Percentiles rank a stretch among this genome's conserved stretches.
Conservation (phyloP, 2,888 invertebrate species). For the Actias luna region DNA sequence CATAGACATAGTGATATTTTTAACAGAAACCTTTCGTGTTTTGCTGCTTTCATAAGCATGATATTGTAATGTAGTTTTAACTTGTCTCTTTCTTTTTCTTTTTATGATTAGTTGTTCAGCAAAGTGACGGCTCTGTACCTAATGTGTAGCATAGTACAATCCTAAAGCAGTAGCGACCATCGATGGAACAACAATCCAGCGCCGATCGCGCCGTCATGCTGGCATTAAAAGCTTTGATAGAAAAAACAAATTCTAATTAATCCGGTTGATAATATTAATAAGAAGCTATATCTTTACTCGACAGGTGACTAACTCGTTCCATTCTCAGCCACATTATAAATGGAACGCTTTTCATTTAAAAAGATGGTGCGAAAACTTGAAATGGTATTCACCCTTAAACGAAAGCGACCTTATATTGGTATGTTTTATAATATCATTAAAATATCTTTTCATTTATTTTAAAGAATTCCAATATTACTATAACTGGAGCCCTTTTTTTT, state of each 20-base stretch:
- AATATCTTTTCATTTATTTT: too few relatives aligned
- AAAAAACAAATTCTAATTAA: neutral
- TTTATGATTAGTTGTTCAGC: too few relatives aligned
- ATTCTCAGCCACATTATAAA: slow-evolving; percentile 82
- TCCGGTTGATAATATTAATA: neutral
- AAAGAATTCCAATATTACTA: neutral
- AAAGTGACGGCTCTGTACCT: too few relatives aligned
- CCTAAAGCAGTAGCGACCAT: too few relatives aligned
- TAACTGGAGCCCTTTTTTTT: neutral
- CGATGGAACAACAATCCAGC: too few relatives aligned
- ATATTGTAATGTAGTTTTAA: too few relatives aligned
- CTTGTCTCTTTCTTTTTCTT: too few relatives aligned
- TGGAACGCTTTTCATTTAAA: slow-evolving; percentile 90
- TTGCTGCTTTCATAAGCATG: too few relatives aligned
- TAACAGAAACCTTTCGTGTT: neutral
- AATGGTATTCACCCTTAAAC: slow-evolving; percentile 79
- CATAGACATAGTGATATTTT: neutral
- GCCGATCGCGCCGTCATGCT: too few relatives aligned
- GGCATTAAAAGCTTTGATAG: neutral
- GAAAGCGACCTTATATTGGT: slow-evolving; percentile 50
- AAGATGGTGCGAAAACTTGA: slow-evolving; percentile 85
- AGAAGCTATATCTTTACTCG: neutral
- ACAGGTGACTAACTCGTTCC: slow-evolving; percentile 60
- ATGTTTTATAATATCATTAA: slow-evolving; percentile 17
- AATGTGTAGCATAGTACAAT: too few relatives aligned